A percentile compares a stretch with the other conserved stretches of the same genome.
Conservation (phyloP, 2,797 vertebrate species). For the Acanthurus lineatus region DNA sequence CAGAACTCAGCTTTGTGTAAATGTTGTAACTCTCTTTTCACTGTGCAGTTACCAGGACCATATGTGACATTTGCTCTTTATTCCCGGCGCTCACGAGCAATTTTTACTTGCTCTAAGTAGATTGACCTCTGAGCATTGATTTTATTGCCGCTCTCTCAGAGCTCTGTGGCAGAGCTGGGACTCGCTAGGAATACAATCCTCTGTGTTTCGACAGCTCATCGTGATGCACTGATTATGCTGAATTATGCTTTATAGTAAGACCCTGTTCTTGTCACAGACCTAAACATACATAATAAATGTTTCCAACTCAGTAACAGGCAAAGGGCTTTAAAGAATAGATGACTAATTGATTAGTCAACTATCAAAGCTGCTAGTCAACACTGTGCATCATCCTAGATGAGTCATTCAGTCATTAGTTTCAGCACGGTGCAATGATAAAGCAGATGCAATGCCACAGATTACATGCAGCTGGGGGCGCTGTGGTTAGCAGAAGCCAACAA, state of each 20-base stretch:
- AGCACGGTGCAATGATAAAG: no score
- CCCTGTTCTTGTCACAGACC: background rate
- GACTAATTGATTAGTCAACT: no score
- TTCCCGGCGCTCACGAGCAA: conserved; percentile 31
- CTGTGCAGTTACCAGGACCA: conserved; percentile 14
- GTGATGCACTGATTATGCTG: background rate
- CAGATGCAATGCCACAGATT: no score
- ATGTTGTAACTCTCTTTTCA: conserved; percentile 18
- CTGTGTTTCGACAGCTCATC: conserved; percentile 9
- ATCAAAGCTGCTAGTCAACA: no score
- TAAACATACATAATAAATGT: background rate
- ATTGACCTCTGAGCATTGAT: conserved; percentile 54
- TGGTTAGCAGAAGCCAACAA: no score
- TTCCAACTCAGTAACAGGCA: background rate
- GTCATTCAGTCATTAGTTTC: no score
- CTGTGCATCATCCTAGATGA: no score
- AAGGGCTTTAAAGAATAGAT: no score
- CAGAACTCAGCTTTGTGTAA: conserved; percentile 24
- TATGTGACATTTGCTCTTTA: conserved; percentile 37
- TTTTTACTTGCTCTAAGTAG: conserved; percentile 44
- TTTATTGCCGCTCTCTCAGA: conserved; percentile 41
- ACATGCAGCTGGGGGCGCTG: no score
- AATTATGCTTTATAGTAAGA: background rate
- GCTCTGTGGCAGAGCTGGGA: conserved; percentile 5
- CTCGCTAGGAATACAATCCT: conserved; percentile 1